phyloP scores from a whole-genome alignment of 2,888 invertebrate species.

The Brachypalpus laphriformis region DNA sequence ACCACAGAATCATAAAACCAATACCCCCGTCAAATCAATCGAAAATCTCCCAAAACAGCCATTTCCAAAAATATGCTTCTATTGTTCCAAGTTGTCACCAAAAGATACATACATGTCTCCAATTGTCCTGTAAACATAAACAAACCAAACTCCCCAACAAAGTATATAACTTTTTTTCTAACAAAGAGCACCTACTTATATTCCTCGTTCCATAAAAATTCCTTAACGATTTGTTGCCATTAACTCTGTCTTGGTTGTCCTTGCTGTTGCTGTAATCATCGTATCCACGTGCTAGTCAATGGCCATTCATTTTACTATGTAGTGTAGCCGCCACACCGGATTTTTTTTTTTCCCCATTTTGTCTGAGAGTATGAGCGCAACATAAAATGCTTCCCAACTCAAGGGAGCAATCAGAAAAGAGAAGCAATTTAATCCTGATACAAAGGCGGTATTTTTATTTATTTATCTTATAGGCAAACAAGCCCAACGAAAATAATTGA shows the following conservation, averaged over 20 bases:
- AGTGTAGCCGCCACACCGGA: no score
- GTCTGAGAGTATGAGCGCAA: neutral
- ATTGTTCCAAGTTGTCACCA: neutral
- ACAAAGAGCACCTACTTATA: neutral
- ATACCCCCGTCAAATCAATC: constrained; percentile 18
- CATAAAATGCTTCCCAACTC: constrained; percentile 6
- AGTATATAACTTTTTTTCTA: neutral
- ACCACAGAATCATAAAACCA: neutral
- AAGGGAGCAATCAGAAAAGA: constrained; percentile 27
- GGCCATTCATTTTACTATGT: neutral
- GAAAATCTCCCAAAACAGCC: neutral
- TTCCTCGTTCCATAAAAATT: constrained; percentile 23
- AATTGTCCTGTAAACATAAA: neutral
- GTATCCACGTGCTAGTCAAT: neutral
- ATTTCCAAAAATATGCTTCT: constrained; percentile 6
- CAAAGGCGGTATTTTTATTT: constrained; percentile 23
- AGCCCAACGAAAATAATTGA: constrained; percentile 18
- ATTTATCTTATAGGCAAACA: neutral
- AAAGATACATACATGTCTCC: neutral
- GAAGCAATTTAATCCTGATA: constrained; percentile 22
- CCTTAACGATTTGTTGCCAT: constrained; percentile 45
- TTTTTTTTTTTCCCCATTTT: neutral
- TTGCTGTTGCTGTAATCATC: constrained; percentile 19
- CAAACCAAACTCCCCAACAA: neutral
- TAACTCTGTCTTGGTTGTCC: constrained; percentile 1